Evolutionary conservation across 1,140 invertebrate genomes (phyloP).

Genomic region (Zaprionus ornatus): DNA sequence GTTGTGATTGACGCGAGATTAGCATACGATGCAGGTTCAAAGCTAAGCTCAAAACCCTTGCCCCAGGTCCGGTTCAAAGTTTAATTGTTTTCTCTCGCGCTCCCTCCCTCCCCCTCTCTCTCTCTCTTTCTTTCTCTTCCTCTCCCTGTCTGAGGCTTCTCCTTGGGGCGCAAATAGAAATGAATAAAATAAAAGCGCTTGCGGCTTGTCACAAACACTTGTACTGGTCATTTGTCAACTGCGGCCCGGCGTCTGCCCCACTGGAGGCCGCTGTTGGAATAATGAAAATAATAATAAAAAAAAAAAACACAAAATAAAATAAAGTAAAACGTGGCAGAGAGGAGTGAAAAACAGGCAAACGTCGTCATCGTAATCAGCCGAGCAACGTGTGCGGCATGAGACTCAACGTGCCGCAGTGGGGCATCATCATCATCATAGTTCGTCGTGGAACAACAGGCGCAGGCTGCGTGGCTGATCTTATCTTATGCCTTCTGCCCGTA

Average conservation of each 20-base stretch:
- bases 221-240: constrained; percentile 76
- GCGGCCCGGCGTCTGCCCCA: constrained; percentile 46
- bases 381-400: constrained; percentile 70
- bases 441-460: not conserved
- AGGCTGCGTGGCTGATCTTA: constrained; percentile 20
- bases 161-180: constrained; percentile 53
- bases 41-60: constrained; percentile 74
- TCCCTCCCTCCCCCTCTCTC: not conserved
- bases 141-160: not conserved
- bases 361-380: constrained; percentile 75
- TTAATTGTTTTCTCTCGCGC: constrained; percentile 69
- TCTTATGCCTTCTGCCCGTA: constrained; percentile 15
- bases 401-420: constrained; percentile 33
- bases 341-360: constrained; percentile 37
- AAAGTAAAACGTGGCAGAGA: not conserved
- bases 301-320: constrained; percentile 19
- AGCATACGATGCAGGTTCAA: constrained; percentile 73
- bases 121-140: constrained; percentile 6
- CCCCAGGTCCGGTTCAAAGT: constrained; percentile 69
- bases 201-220: constrained; percentile 81
- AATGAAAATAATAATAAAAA: constrained; percentile 27
- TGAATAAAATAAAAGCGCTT: constrained; percentile 69
- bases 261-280: constrained; percentile 6
- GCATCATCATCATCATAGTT: constrained; percentile 38
- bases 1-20: constrained; percentile 77